phyloP scores from a whole-genome alignment of 2,113 vertebrate species.

The Azemiops feae region DNA sequence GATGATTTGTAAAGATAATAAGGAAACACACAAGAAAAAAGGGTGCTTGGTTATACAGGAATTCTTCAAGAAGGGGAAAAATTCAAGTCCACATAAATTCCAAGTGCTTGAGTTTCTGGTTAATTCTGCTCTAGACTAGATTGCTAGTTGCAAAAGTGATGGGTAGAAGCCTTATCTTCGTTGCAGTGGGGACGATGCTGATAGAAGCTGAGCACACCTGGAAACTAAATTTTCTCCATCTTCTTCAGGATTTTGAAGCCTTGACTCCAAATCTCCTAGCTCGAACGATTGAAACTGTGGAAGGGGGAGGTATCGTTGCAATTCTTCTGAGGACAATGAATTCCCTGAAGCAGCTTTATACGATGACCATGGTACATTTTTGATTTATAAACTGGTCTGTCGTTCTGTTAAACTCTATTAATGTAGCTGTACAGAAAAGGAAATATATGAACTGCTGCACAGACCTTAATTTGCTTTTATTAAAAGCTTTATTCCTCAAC shows the following conservation, averaged over 20 bases:
- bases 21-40: too few relatives aligned
- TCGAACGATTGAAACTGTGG: constrained; percentile 92
- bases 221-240: neutral
- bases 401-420: neutral
- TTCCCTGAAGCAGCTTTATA: constrained; percentile 95
- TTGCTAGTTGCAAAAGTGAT: neutral
- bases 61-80: neutral
- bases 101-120: neutral
- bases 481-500: neutral
- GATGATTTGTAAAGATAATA: neutral
- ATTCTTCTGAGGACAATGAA: constrained; percentile 92
- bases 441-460: neutral
- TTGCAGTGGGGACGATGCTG: neutral
- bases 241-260: constrained; percentile 92
- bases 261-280: constrained; percentile 93
- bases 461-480: neutral
- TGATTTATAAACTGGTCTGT: neutral
- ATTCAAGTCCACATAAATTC: neutral
- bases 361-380: constrained; percentile 89
- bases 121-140: neutral
- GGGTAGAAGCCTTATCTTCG: too few relatives aligned
- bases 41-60: neutral
- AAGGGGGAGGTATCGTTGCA: constrained; percentile 91
- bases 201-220: neutral
- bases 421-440: neutral